Percentiles rank a stretch among this genome's conserved stretches.
These are phyloP conservation scores for Acanthiza pusilla DNA, from an alignment of 2,797 vertebrate genomes.

Conservation along the genomic window DNA sequence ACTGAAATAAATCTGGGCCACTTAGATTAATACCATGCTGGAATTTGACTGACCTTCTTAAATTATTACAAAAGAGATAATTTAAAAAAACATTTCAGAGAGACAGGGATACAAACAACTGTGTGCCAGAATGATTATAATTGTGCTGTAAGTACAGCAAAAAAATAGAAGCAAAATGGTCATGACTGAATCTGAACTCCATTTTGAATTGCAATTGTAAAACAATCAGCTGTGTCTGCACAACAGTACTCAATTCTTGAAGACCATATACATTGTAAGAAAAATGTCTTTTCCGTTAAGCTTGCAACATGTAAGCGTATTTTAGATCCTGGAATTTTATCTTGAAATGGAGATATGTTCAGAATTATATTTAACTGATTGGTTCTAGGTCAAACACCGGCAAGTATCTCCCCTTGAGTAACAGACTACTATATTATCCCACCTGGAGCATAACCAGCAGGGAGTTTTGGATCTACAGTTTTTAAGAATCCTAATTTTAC, in stretches of 20 bases:
- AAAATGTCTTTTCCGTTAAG: not conserved
- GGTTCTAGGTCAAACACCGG: not conserved
- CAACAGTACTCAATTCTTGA: not conserved
- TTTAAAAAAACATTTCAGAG: not conserved
- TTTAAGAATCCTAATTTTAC: not conserved
- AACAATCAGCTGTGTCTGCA: not conserved
- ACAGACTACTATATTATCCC: not conserved
- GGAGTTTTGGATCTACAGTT: not conserved
- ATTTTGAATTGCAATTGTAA: not conserved
- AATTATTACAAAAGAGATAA: not conserved
- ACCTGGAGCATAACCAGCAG: not conserved
- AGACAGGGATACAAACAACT: not conserved
- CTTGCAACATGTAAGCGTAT: not conserved
- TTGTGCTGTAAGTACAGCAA: not conserved
- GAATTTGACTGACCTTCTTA: slow-evolving; percentile 37
- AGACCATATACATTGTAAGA: not conserved
- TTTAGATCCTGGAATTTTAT: not conserved
- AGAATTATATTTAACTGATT: not conserved
- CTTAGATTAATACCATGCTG: not conserved
- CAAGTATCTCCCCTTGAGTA: not conserved
- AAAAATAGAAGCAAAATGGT: not conserved
- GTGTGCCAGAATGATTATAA: not conserved
- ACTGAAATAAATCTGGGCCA: slow-evolving; percentile 8
- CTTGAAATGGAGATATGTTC: not conserved
- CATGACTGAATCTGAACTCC: not conserved